Evolutionary conservation across 2,888 invertebrate genomes (phyloP).

Genomic region (Abscondita cerata): DNA sequence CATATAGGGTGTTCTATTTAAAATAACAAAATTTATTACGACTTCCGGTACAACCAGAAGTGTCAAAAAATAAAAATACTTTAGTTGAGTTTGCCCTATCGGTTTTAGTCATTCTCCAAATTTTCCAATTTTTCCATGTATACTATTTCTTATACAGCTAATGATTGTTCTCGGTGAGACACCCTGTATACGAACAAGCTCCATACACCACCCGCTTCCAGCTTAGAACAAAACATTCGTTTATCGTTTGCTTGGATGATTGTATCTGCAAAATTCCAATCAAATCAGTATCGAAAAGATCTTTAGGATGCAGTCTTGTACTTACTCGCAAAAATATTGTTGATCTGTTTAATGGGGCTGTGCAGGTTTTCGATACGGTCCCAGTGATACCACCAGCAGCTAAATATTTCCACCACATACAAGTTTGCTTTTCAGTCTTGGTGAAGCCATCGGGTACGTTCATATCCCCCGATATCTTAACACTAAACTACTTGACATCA

Average conservation of each 20-base stretch:
- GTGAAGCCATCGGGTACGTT: slow-evolving; percentile 99
- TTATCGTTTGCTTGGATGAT: slow-evolving; percentile 79
- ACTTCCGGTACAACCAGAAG: no score
- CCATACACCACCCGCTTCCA: slow-evolving; percentile 88
- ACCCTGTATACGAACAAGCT: slow-evolving; percentile 98
- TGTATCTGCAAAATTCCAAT: slow-evolving; percentile 85
- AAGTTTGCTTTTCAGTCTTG: slow-evolving; percentile 90
- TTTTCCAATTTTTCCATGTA: slow-evolving; percentile 86
- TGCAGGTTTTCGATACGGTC: slow-evolving; percentile 93
- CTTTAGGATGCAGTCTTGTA: slow-evolving; percentile 16
- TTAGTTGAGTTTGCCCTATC: no score
- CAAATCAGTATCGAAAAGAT: not conserved
- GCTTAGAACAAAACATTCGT: slow-evolving; percentile 84
- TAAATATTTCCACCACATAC: slow-evolving; percentile 99
- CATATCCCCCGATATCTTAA: slow-evolving; percentile 96
- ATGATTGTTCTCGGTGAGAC: slow-evolving; percentile 98
- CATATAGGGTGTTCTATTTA: no score
- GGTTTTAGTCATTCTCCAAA: slow-evolving; percentile 95
- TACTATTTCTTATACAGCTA: slow-evolving; percentile 77
- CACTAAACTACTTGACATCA: no score
- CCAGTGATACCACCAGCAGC: slow-evolving; percentile 97
- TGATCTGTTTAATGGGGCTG: slow-evolving; percentile 95
- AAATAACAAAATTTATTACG: no score
- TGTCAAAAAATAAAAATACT: no score
- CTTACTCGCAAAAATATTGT: slow-evolving; percentile 96